phyloP scores from a whole-genome alignment of 2,113 vertebrate genomes.

The Struthio camelus region DNA sequence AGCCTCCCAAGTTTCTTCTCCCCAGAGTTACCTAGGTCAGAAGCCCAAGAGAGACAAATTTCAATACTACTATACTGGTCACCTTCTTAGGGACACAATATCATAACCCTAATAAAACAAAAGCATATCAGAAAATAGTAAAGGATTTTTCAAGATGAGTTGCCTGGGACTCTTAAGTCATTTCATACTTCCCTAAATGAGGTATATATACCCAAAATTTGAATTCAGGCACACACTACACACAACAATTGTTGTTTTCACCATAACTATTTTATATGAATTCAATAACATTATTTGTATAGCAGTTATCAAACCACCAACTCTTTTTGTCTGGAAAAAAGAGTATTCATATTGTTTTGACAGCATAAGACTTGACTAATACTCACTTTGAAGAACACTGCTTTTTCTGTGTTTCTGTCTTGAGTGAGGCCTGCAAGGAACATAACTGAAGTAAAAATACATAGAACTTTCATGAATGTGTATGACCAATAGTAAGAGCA shows the following conservation, averaged over 20 bases:
- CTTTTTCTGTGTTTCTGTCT: not conserved
- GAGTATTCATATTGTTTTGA: not conserved
- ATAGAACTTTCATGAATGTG: not conserved
- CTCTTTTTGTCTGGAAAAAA: not conserved
- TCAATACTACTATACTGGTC: not conserved
- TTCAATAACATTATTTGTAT: not conserved
- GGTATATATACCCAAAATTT: not conserved
- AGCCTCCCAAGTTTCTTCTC: not conserved
- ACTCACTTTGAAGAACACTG: slow-evolving; percentile 34
- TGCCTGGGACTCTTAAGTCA: not conserved
- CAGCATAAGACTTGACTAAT: not conserved
- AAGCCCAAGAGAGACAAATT: not conserved
- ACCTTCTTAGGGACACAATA: not conserved
- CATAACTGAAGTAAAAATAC: not conserved
- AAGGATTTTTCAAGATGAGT: not conserved
- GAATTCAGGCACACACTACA: not conserved
- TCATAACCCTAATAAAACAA: rapidly evolving
- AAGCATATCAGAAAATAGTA: not conserved
- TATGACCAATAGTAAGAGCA: not conserved
- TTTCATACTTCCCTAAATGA: not conserved
- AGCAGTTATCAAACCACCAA: not conserved
- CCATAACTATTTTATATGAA: not conserved
- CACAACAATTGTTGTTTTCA: not conserved
- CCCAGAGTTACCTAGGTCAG: not conserved
- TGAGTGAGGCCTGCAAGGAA: slow-evolving; percentile 68